Percentiles rank a stretch among this genome's conserved stretches.
Conservation (phyloP, 2,888 invertebrate genomes). For the Bugulina stolonifera region DNA sequence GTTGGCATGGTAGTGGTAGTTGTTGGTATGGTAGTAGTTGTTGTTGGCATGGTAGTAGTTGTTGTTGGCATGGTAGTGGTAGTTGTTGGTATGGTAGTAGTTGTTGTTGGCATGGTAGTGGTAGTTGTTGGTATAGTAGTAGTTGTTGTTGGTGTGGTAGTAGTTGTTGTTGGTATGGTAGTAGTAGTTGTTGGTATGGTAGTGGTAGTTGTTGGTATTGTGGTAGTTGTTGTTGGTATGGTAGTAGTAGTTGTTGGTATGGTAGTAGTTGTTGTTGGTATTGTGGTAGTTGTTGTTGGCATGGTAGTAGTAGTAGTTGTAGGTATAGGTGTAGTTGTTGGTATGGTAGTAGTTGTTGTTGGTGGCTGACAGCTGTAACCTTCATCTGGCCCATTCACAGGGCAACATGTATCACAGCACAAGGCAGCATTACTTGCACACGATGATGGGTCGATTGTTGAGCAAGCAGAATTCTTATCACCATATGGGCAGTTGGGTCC, state of each 20-base stretch:
- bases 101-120: not conserved
- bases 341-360: not conserved
- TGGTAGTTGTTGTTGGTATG: not conserved
- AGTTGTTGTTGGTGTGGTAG: not conserved
- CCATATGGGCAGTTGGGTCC: constrained; percentile 18
- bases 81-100: constrained; percentile 7
- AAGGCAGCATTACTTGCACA: not conserved
- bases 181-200: not conserved
- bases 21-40: constrained; percentile 15
- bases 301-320: not conserved
- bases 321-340: not conserved
- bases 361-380: constrained; percentile 12
- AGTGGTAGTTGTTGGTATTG: not conserved
- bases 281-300: not conserved
- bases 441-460: not conserved
- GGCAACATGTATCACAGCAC: constrained; percentile 14
- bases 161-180: not conserved
- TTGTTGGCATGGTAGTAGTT: constrained; percentile 2
- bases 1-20: constrained; percentile 4
- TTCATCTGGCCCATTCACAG: not conserved
- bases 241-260: not conserved
- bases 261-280: not conserved
- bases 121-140: not conserved
- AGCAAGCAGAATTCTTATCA: not conserved
- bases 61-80: constrained; percentile 22